Evolutionary conservation across 2,888 invertebrate species (phyloP).

Genomic region (Thelaira solivaga): DNA sequence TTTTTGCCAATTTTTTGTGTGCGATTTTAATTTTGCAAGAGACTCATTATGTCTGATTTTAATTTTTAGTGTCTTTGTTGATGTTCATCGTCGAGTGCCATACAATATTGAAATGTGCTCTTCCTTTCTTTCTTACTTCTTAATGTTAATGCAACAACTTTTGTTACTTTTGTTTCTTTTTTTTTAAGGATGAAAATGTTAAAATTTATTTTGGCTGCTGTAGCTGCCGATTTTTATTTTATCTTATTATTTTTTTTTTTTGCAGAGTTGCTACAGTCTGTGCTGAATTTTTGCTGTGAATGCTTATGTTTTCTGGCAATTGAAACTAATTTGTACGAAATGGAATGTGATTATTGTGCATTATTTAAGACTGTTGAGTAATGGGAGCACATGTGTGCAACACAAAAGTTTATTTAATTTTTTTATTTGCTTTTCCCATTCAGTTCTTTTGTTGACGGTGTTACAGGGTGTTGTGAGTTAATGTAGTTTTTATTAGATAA

Average conservation of each 20-base stretch:
- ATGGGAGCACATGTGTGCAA: conserved; percentile 64
- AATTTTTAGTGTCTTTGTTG: conserved; percentile 50
- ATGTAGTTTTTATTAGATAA: too few relatives aligned
- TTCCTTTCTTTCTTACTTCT: background rate
- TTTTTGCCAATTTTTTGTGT: conserved; percentile 27
- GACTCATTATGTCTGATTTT: conserved; percentile 64
- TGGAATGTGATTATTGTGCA: conserved; percentile 67
- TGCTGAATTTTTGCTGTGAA: conserved; percentile 32
- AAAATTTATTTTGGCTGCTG: conserved; percentile 48
- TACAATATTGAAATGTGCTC: conserved; percentile 49
- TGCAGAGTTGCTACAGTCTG: conserved; percentile 24
- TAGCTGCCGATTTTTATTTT: conserved; percentile 22
- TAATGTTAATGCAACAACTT: background rate
- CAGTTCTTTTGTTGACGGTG: conserved; percentile 9
- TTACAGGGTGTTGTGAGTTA: conserved; percentile 40
- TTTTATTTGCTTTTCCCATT: background rate
- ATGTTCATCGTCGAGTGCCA: conserved; percentile 36
- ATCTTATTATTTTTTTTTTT: background rate
- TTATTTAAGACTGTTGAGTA: conserved; percentile 64
- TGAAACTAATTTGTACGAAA: conserved; percentile 70
- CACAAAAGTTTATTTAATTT: conserved; percentile 38
- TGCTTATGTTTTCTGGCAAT: conserved; percentile 64
- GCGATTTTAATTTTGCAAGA: conserved; percentile 57
- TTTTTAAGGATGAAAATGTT: conserved; percentile 30
- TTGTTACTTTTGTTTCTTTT: conserved; percentile 11